Conservation (phyloP, 2,888 invertebrate species). For the Callimorpha dominula region DNA sequence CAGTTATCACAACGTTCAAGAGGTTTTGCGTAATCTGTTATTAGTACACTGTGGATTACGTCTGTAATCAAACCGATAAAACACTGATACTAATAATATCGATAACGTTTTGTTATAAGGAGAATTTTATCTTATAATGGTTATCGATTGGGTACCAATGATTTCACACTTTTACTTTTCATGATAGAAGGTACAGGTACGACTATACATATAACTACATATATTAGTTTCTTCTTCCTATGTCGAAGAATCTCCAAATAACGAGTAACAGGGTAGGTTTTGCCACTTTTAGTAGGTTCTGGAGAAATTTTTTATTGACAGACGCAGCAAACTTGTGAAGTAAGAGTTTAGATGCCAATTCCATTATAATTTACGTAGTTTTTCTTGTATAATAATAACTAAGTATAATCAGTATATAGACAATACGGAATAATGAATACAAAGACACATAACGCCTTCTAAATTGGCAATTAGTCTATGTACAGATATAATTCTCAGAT, state of each 20-base stretch:
- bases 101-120: background rate
- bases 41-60: background rate
- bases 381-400: background rate
- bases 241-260: no score
- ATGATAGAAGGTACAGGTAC: background rate
- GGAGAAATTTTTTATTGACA: no score
- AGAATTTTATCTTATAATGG: background rate
- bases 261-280: background rate
- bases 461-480: conserved; percentile 28
- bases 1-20: conserved; percentile 15
- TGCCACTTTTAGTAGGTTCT: background rate
- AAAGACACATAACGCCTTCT: background rate
- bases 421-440: background rate
- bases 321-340: no score
- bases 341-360: no score
- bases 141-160: background rate
- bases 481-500: conserved; percentile 26
- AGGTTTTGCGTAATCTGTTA: conserved; percentile 13
- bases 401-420: background rate
- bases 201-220: background rate
- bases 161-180: background rate
- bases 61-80: conserved; percentile 13
- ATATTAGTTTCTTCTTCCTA: background rate
- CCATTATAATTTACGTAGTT: background rate
- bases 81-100: conserved; percentile 2